phyloP scores from a whole-genome alignment of 2,113 vertebrate genomes.

The Hirundichthys speculiger region DNA sequence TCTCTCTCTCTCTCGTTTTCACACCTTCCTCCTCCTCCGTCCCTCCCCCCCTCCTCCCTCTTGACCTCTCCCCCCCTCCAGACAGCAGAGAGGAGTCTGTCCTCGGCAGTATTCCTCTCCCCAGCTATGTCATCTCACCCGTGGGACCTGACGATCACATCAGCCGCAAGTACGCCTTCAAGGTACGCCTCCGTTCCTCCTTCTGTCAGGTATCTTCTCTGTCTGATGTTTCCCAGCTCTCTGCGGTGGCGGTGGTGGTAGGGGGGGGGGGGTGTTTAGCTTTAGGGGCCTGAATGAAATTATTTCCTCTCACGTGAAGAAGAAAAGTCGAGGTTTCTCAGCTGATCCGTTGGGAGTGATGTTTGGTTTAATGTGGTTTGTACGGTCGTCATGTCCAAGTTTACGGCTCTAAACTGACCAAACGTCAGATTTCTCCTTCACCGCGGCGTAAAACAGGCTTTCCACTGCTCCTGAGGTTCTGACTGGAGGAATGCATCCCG shows the following conservation, averaged over 20 bases:
- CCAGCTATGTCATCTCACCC: constrained; percentile 90
- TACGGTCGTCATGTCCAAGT: background rate
- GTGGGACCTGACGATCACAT: constrained; percentile 92
- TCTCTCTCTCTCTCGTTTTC: constrained; percentile 34
- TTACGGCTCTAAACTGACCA: background rate
- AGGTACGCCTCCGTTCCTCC: constrained; percentile 80
- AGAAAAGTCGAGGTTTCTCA: background rate
- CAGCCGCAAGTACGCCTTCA: constrained; percentile 95
- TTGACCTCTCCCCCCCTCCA: constrained; percentile 50
- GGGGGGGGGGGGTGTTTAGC: no score
- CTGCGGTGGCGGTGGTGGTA: background rate
- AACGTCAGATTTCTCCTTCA: background rate
- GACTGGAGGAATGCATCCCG: background rate
- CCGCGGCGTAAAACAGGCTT: no score
- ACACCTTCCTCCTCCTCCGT: constrained; percentile 31
- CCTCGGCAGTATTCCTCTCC: constrained; percentile 93
- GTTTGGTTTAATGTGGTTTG: background rate
- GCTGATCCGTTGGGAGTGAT: background rate
- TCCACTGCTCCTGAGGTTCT: background rate
- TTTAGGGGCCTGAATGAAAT: no score
- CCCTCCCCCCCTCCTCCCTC: background rate
- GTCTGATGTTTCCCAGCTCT: background rate
- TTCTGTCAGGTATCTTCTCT: background rate
- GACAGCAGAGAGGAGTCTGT: constrained; percentile 96
- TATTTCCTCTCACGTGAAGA: no score